Percentiles rank a stretch among this genome's conserved stretches.
Evolutionary conservation across 2,888 invertebrate species (phyloP).

Genomic region (Limnephilus rhombicus): DNA sequence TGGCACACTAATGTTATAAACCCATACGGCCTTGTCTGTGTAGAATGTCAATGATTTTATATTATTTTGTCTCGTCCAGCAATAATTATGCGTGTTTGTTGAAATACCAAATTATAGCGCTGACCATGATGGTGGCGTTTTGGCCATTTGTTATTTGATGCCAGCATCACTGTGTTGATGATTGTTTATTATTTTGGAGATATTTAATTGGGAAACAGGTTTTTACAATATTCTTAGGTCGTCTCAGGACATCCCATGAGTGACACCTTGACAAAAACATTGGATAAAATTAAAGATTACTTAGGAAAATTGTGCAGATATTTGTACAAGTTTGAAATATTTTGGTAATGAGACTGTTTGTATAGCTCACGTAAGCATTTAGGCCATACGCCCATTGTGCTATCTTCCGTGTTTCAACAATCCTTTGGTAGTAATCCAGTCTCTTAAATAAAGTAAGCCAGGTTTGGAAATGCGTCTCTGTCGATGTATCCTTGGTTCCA

Average conservation of each 20-base stretch:
- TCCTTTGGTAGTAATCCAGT: no score
- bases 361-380: no score
- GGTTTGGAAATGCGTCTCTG: no score
- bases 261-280: no score
- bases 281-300: no score
- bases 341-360: no score
- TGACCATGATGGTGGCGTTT: not conserved
- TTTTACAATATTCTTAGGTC: not conserved
- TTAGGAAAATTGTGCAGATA: no score
- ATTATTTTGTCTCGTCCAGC: not conserved
- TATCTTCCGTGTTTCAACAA: no score
- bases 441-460: no score
- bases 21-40: not conserved
- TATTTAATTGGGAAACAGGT: not conserved
- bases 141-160: not conserved
- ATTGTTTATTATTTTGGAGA: not conserved
- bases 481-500: no score
- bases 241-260: not conserved
- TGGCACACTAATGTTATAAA: not conserved
- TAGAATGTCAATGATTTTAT: not conserved
- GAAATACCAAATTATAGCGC: not conserved
- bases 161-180: not conserved
- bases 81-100: not conserved
- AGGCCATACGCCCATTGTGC: no score
- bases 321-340: no score